Conservation (phyloP, 2,797 vertebrate species). For the Peromyscus melanophrys region DNA sequence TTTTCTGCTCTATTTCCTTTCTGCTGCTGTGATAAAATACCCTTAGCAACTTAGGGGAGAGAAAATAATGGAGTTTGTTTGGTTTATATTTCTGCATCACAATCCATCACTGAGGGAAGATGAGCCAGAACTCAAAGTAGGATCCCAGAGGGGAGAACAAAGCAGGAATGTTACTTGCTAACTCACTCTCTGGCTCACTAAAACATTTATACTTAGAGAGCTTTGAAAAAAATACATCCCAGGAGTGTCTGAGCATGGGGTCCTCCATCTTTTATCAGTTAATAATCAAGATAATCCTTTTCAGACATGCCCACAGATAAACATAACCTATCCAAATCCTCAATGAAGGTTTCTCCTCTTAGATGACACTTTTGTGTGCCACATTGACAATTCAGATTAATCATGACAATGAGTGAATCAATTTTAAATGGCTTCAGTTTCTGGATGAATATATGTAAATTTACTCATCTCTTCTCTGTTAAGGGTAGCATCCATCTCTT, state of each 20-base stretch:
- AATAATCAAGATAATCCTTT: not conserved
- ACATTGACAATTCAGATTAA: not conserved
- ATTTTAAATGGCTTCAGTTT: slow-evolving; percentile 58
- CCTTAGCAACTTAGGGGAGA: not conserved
- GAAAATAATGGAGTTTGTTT: not conserved
- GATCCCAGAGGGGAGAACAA: not conserved
- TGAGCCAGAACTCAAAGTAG: not conserved
- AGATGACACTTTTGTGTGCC: not conserved
- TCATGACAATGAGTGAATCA: not conserved
- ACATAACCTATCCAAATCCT: not conserved
- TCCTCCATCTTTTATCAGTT: not conserved
- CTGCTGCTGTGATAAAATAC: not conserved
- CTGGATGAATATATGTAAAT: not conserved
- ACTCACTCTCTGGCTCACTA: not conserved
- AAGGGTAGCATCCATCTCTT: not conserved
- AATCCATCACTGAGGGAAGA: not conserved
- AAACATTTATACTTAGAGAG: not conserved
- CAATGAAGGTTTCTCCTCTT: not conserved
- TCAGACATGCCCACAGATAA: not conserved
- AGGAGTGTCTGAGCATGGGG: not conserved
- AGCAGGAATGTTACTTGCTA: not conserved
- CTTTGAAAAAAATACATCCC: not conserved
- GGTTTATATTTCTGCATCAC: not conserved
- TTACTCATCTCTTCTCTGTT: not conserved
- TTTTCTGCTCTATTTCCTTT: not conserved